Base-by-base conservation (phyloP, 2,797 vertebrate species). In the Scolopax bukidnonensis region DNA sequence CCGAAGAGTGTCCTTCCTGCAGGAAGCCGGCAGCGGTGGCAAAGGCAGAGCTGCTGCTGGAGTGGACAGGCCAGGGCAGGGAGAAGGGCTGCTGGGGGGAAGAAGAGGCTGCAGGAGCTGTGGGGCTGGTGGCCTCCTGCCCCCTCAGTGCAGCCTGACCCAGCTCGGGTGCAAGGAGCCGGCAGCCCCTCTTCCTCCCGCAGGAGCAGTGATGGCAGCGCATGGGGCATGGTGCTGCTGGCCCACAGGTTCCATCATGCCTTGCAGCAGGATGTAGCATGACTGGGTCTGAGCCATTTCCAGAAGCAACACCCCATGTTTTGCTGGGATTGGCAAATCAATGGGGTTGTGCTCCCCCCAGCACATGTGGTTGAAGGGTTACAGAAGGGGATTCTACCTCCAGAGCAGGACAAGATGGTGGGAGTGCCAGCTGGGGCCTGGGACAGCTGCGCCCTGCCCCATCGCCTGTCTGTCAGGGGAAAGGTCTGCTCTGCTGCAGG, bases 1-100 rank as follows among this genome's bases (percentile, higher is more conserved):
- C 61, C 65, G 61, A 51, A 12, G 36, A 69, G 77, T 59, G 78
- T 95, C 93, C 91, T 93, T 92, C 88, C 93, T 90, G 63, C 21
- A 5, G 0, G 2, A 73, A 67, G 84, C 69, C 0, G 0, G 84
- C 54, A 40, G 53, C 18, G 53, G 68, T 64, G 53, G 57, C 82
- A 36, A n/a, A 54, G 51, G 56, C 61, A 14, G 27, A 53, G 17
- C 45, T 0, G 5, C 21, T 73, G 50, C 68, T 70, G 0, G 8
- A 43, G 85, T 47, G 61, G 64, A 65, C 68, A 70, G 59, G 56
- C 60, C 33, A 5, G 79, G 63, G 27, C 59, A 93, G 80, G 63
- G 70, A 73, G 65, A 54, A 36, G 0, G 1, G 64, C 90, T 90
- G 84, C 54, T 57, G 54, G 3, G 11, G 17, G 41, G 8, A 7